phyloP scores from a whole-genome alignment of 2,797 vertebrate species.

The Hyperoplus immaculatus region DNA sequence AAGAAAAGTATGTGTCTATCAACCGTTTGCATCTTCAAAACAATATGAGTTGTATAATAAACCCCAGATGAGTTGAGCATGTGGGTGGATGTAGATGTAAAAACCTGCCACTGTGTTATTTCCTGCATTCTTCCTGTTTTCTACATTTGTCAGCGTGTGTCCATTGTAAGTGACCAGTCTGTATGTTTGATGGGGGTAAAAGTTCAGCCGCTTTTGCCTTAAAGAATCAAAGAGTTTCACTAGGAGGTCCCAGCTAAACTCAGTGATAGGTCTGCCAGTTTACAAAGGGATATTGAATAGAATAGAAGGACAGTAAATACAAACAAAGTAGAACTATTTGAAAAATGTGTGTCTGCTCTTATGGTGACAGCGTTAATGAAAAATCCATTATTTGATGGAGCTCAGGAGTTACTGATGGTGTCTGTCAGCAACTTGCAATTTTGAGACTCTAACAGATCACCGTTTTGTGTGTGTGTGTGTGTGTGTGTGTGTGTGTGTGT shows the following conservation, averaged over 20 bases:
- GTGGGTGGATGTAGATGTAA: slow-evolving; percentile 31
- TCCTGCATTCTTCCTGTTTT: slow-evolving; percentile 63
- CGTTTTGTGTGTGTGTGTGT: neutral
- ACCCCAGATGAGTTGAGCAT: neutral
- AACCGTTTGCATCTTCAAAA: neutral
- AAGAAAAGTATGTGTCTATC: neutral
- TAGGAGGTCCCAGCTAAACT: slow-evolving; percentile 20
- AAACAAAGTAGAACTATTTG: neutral
- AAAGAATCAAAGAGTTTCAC: slow-evolving; percentile 44
- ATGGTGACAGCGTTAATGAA: neutral
- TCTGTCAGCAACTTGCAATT: neutral
- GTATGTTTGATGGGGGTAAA: slow-evolving; percentile 8
- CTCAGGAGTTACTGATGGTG: neutral
- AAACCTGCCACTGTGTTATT: slow-evolving; percentile 48
- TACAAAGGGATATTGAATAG: neutral
- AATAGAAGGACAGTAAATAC: neutral
- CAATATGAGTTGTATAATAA: neutral
- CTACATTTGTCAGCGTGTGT: slow-evolving; percentile 18
- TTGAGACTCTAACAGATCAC: neutral
- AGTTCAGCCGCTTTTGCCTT: slow-evolving; percentile 37
- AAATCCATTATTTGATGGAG: neutral
- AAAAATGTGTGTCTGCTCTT: neutral
- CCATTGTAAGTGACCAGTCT: slow-evolving; percentile 39
- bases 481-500: slow-evolving; percentile 26
- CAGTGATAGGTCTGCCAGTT: neutral